Conservation (phyloP, 1,140 invertebrate genomes). For the Monochamus saltuarius region DNA sequence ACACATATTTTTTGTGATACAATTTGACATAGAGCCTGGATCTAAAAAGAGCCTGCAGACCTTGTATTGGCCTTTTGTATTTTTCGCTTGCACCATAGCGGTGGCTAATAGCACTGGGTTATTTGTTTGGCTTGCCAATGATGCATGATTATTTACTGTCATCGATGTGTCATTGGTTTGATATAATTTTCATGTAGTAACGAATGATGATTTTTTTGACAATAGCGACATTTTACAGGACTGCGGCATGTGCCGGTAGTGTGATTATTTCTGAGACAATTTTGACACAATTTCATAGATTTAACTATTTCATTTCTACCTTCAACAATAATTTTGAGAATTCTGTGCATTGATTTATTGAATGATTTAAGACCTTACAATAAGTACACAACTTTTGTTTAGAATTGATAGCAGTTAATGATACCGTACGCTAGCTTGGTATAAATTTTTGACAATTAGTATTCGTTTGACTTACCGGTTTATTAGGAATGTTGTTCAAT, state of each 20-base stretch:
- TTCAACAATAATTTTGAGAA: slow-evolving; percentile 13
- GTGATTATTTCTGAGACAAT: slow-evolving; percentile 21
- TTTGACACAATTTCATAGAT: slow-evolving; percentile 3
- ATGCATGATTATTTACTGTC: no score
- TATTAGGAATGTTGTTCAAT: slow-evolving; percentile 3
- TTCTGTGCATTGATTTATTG: slow-evolving; percentile 13
- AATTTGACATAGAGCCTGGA: slow-evolving; percentile 20
- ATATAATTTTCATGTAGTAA: no score
- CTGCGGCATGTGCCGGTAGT: neutral
- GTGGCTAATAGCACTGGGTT: slow-evolving; percentile 15
- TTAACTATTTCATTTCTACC: slow-evolving; percentile 15
- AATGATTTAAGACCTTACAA: neutral
- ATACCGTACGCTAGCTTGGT: neutral
- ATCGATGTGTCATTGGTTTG: no score
- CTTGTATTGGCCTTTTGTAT: slow-evolving; percentile 14
- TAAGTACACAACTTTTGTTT: neutral
- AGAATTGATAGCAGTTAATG: slow-evolving; percentile 1
- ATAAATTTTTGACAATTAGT: no score
- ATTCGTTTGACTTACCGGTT: no score
- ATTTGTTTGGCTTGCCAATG: neutral
- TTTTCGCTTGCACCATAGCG: slow-evolving; percentile 5
- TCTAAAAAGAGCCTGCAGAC: slow-evolving; percentile 11
- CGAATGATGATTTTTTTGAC: no score
- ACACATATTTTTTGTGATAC: slow-evolving; percentile 8
- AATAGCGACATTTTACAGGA: no score